Base-by-base conservation (phyloP, 2,113 vertebrate species). In the Rhynchopsitta pachyrhyncha region DNA sequence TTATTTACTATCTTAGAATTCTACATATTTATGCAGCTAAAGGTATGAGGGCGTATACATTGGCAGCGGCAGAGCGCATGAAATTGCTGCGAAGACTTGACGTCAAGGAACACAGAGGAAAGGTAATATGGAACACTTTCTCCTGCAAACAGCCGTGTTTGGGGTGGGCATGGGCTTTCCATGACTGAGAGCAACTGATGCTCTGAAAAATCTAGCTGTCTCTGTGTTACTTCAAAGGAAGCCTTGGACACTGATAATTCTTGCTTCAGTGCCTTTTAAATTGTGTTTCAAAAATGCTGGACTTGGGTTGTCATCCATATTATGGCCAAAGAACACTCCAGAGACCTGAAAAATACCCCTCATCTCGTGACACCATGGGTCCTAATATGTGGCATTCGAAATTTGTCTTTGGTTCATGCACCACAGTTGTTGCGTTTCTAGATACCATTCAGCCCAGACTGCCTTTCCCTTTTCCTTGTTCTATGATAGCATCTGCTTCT, bases 1-100 rank as follows among this genome's bases (percentile, higher is more conserved):
- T 71, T 95, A 83, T 96, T 92, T 97, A 7, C 88, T 95, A 62
- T 97, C 92, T 97, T 97, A 97, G 97, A 97, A 96, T 97, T 82
- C 97, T 97, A 50, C 95, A 96, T 67, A 93, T 97, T 96, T 98
- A 94, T 70, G 93, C 89, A 95, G 95, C 97, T 49, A 97, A 97
- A 96, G 97, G 94, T 78, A 95, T 97, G 96, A 60, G 96, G 67
- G 92, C 92, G 11, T 75, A 88, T 25, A 69, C 95, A 14, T 35
- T 93, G 69, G 97, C 92, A 50, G 95, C 93, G 3, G 95, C 95
- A 15, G 96, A 97, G 85, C 90, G 93, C 64, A 82, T 96, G 95
- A 95, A 57, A 17, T 19, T 91, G 33, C 91, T 97, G 82, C 39
- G 86, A 73, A 89, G 96, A 75, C 96, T 93, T 4, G 94, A 97